Percentiles rank a stretch among this genome's conserved stretches.
Evolutionary conservation across 2,113 vertebrate species (phyloP).

Genomic region (Dicaeum eximium): DNA sequence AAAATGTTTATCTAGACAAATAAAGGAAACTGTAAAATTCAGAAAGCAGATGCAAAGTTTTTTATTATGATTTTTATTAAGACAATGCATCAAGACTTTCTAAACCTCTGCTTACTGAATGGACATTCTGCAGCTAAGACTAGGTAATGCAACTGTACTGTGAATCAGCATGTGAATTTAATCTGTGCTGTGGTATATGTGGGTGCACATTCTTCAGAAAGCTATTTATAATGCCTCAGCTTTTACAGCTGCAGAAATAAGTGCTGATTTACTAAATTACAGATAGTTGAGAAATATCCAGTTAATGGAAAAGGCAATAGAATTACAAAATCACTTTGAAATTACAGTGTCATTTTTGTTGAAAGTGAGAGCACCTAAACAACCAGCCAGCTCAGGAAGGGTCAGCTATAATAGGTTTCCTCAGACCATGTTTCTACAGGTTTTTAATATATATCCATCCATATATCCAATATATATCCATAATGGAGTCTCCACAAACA

Average conservation of each 20-base stretch:
- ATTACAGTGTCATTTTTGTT: background rate
- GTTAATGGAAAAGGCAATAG: background rate
- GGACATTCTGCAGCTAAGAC: background rate
- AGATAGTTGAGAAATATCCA: background rate
- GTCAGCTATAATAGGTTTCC: background rate
- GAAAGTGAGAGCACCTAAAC: background rate
- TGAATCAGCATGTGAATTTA: background rate
- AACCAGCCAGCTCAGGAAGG: background rate
- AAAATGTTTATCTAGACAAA: background rate
- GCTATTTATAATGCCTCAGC: background rate
- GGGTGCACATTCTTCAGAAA: background rate
- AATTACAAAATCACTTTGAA: background rate
- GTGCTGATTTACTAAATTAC: background rate
- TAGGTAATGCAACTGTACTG: background rate
- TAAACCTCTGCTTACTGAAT: background rate
- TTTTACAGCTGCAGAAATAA: background rate
- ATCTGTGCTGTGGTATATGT: background rate
- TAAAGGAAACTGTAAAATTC: background rate
- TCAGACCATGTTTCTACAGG: fast-evolving
- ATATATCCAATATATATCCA: too few relatives aligned
- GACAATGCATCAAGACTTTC: background rate
- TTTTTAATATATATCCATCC: too few relatives aligned
- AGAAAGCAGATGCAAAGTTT: background rate
- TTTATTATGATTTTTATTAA: background rate
- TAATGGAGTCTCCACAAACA: background rate